Base-by-base conservation (phyloP, 2,888 invertebrate genomes). In the Pyrocoelia pectoralis region DNA sequence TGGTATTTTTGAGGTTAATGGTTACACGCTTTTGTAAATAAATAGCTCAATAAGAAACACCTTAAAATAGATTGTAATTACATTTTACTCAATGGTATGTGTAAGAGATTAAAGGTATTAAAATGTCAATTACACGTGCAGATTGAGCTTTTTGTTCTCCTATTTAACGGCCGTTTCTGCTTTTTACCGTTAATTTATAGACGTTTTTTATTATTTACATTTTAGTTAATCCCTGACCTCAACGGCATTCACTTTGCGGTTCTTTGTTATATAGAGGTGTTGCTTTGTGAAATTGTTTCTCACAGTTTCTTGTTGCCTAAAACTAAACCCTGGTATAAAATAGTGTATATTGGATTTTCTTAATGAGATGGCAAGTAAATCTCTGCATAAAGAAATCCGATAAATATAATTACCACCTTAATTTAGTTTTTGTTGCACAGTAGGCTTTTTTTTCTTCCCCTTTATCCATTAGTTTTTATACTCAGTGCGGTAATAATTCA, bases 351-450 rank as follows among this genome's bases (percentile, higher is more conserved):
- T 43, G 15, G 43, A 43, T 43, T 43, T 43, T 10, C 43, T 15
- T 43, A 43, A 43, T 43, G 43, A 43, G 46, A 5, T 17, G 10
- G 18, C 15, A 5, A 2, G 46, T 46, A 46, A 46, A 46, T 14
- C 17, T 17, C 10, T 18, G 17, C 17, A 46, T 46, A 46, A n/a
- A 46, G 46, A 46, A 46, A 46, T 46, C 18, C 17, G 17, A 46
- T 17, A 46, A 46, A 46, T 46, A 46, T 46, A 46, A 46, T 17
- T 46, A 46, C 46, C 13, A 18, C 46, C 17, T 46, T 46, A 46
- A 46, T 46, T 46, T 46, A 46, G 18, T 46, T 46, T 46, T 46
- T 46, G 46, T 46, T 46, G 46, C n/a, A 17, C 18, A 17, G 46
- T 46, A 46, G 17, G n/a, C 18, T 18, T 46, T 24, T 24, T 41